phyloP scores from a whole-genome alignment of 2,888 invertebrate species.

The Orthosia incerta region DNA sequence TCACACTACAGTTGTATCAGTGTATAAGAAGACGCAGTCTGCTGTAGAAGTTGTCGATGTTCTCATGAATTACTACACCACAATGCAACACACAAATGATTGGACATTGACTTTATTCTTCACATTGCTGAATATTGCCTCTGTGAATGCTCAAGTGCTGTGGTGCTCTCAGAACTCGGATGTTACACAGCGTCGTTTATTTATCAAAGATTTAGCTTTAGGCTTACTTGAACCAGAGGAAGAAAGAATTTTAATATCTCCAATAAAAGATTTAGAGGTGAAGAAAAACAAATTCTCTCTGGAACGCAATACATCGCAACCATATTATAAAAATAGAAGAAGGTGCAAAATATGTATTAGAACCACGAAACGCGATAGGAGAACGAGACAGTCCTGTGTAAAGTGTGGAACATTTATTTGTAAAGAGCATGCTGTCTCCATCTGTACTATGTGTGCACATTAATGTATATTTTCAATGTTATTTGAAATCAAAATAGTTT shows the following conservation, averaged over 20 bases:
- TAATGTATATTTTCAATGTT: constrained; percentile 37
- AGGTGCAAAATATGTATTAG: constrained; percentile 80
- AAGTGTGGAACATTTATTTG: constrained; percentile 84
- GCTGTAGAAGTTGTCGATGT: constrained; percentile 85
- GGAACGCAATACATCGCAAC: constrained; percentile 25
- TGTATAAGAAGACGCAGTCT: constrained; percentile 83
- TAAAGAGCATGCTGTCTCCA: constrained; percentile 80
- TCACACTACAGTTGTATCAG: constrained; percentile 77
- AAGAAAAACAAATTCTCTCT: constrained; percentile 60
- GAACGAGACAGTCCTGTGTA: constrained; percentile 80
- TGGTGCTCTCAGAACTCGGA: constrained; percentile 79
- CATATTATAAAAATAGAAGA: constrained; percentile 73
- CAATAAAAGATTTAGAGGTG: constrained; percentile 54
- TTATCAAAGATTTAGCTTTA: constrained; percentile 82
- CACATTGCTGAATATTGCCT: constrained; percentile 84
- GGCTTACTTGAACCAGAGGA: constrained; percentile 76
- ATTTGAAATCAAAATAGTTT: constrained; percentile 24
- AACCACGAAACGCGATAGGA: constrained; percentile 80
- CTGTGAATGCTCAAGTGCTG: constrained; percentile 86
- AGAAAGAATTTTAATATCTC: constrained; percentile 61
- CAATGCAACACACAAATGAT: constrained; percentile 85
- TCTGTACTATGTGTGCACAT: constrained; percentile 79
- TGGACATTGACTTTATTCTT: constrained; percentile 87
- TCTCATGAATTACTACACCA: constrained; percentile 86
- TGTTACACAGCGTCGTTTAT: constrained; percentile 77